These are phyloP conservation scores for Neosalanx taihuensis DNA, from an alignment of 2,797 vertebrate genomes.

Conservation along the genomic window DNA sequence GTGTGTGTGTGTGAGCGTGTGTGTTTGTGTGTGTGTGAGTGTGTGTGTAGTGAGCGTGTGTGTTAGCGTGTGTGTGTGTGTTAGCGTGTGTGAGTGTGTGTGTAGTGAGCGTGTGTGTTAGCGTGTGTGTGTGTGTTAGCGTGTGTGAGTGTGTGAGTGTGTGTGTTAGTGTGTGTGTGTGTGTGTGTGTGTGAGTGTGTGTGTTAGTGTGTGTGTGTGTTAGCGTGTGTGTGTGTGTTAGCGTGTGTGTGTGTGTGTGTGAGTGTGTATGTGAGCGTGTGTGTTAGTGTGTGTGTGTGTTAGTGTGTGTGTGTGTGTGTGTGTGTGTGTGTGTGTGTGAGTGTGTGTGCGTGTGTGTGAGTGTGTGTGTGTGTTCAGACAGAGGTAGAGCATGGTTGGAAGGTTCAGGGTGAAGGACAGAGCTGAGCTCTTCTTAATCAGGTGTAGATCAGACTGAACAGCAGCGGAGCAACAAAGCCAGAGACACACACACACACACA, in stretches of 20 bases:
- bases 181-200: conserved; percentile 11
- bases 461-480: conserved; percentile 89
- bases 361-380: conserved; percentile 69
- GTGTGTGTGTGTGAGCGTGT: too few relatives aligned
- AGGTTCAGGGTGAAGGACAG: conserved; percentile 87
- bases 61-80: too few relatives aligned
- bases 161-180: background rate
- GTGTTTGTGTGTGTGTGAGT: conserved; percentile 7
- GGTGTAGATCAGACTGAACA: conserved; percentile 85
- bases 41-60: too few relatives aligned
- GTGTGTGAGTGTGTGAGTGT: background rate
- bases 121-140: background rate
- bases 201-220: background rate
- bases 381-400: conserved; percentile 77
- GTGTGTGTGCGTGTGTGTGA: background rate
- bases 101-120: too few relatives aligned
- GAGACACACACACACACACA: conserved; percentile 46
- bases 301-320: conserved; percentile 9
- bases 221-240: conserved; percentile 1
- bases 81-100: too few relatives aligned
- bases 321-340: conserved; percentile 9
- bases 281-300: too few relatives aligned
- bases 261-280: conserved; percentile 5
- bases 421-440: conserved; percentile 82
- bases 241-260: background rate